A percentile compares a stretch with the other conserved stretches of the same genome.
These are phyloP conservation scores for Chamaea fasciata DNA, from an alignment of 2,113 vertebrate genomes.

Conservation along the genomic window DNA sequence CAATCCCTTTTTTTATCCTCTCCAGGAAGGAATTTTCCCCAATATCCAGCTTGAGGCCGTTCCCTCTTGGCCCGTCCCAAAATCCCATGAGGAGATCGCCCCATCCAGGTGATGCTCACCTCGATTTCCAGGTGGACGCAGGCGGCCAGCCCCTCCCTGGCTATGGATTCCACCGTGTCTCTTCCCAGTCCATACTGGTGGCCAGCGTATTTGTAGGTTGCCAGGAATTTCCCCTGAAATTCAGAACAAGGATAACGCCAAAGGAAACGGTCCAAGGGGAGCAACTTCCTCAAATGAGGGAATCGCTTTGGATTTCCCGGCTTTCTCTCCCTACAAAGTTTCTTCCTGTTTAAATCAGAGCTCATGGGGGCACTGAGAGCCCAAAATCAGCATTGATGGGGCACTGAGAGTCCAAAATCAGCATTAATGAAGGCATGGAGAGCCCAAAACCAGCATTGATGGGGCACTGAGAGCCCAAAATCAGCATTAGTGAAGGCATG, in stretches of 20 bases:
- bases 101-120: conserved; percentile 51
- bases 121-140: conserved; percentile 91
- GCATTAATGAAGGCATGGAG: not conserved
- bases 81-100: accelerated
- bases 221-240: conserved; percentile 87
- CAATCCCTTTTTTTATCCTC: not conserved
- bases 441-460: not conserved
- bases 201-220: conserved; percentile 78
- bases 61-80: not conserved
- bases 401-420: not conserved
- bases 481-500: not conserved
- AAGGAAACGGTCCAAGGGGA: not conserved
- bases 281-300: not conserved
- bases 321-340: not conserved
- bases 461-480: not conserved
- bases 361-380: too few relatives aligned
- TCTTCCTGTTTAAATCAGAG: not conserved
- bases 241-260: not conserved
- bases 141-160: conserved; percentile 86
- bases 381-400: not conserved
- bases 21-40: accelerated
- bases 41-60: not conserved
- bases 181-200: conserved; percentile 82
- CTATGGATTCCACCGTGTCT: conserved; percentile 83
- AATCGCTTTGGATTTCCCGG: not conserved